These are phyloP conservation scores for Neoscelio sp. DNA, from an alignment of 2,888 invertebrate genomes.

Conservation along the genomic window DNA sequence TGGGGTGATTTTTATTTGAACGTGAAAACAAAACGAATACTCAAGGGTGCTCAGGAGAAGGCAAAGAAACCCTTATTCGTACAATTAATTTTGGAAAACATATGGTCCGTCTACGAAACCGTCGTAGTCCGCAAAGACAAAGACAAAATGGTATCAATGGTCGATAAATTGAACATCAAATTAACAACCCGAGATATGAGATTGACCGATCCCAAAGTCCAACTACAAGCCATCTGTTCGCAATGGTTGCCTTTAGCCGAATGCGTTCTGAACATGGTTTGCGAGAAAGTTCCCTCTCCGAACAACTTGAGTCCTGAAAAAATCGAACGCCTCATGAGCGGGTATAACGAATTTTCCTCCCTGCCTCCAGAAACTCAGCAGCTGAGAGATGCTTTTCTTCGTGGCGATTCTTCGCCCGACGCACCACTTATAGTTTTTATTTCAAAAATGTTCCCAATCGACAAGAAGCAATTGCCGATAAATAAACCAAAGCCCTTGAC, in stretches of 20 bases:
- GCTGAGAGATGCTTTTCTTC: slow-evolving; percentile 88
- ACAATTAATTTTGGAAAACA: slow-evolving; percentile 94
- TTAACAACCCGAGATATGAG: slow-evolving; percentile 90
- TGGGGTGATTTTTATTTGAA: slow-evolving; percentile 98
- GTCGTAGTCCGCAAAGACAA: slow-evolving; percentile 90
- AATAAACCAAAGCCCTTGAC: slow-evolving; percentile 92
- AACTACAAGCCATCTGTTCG: slow-evolving; percentile 92
- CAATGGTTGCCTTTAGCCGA: slow-evolving; percentile 95
- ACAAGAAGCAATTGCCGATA: slow-evolving; percentile 90
- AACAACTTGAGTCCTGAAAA: slow-evolving; percentile 89
- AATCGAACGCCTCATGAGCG: slow-evolving; percentile 92
- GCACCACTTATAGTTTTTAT: slow-evolving; percentile 89
- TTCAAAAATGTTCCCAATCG: slow-evolving; percentile 96
- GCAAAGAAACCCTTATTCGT: slow-evolving; percentile 97
- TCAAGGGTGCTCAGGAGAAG: slow-evolving; percentile 95
- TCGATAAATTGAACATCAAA: slow-evolving; percentile 91
- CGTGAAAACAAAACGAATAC: slow-evolving; percentile 91
- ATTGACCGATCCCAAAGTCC: slow-evolving; percentile 90
- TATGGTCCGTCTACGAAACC: slow-evolving; percentile 95
- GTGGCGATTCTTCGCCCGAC: slow-evolving; percentile 87
- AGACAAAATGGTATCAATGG: slow-evolving; percentile 88
- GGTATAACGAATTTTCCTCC: slow-evolving; percentile 87
- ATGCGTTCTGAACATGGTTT: slow-evolving; percentile 93
- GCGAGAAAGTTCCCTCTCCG: slow-evolving; percentile 92
- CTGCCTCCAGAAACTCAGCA: slow-evolving; percentile 88